Evolutionary conservation across 2,888 invertebrate species (phyloP).

Genomic region (Xestia sexstrigata): DNA sequence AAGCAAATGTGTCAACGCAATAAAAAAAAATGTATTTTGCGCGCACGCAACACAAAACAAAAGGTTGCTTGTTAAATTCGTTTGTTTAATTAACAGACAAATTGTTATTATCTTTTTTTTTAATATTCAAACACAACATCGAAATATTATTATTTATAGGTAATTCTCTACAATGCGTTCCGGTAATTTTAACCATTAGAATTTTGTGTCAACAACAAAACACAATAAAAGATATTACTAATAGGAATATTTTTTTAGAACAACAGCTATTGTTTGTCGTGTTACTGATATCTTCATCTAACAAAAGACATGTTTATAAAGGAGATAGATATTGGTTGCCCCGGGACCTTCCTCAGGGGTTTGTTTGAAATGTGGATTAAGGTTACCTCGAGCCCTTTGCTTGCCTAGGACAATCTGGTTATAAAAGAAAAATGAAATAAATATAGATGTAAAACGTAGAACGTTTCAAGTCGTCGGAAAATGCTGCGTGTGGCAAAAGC

Average conservation of each 20-base stretch:
- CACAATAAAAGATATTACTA: neutral
- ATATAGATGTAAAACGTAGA: neutral
- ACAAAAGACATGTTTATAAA: neutral
- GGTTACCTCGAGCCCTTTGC: neutral
- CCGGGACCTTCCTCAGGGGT: neutral
- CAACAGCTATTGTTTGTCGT: neutral
- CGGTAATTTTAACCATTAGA: neutral
- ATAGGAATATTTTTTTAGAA: neutral
- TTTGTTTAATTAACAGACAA: neutral
- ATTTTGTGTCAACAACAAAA: neutral
- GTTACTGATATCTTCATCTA: conserved; percentile 4
- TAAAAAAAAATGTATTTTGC: no score
- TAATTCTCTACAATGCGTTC: neutral
- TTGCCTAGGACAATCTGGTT: neutral
- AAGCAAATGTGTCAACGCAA: no score
- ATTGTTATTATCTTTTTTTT: neutral
- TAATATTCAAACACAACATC: neutral
- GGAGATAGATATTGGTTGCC: neutral
- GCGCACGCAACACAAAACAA: no score
- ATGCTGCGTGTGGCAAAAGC: neutral
- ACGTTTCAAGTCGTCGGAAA: neutral
- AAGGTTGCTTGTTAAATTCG: no score
- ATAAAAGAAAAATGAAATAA: neutral
- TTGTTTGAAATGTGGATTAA: neutral
- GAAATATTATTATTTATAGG: neutral